A percentile compares a stretch with the other conserved stretches of the same genome.
phyloP scores from a whole-genome alignment of 1,140 invertebrate species.

The Laupala kohalensis region DNA sequence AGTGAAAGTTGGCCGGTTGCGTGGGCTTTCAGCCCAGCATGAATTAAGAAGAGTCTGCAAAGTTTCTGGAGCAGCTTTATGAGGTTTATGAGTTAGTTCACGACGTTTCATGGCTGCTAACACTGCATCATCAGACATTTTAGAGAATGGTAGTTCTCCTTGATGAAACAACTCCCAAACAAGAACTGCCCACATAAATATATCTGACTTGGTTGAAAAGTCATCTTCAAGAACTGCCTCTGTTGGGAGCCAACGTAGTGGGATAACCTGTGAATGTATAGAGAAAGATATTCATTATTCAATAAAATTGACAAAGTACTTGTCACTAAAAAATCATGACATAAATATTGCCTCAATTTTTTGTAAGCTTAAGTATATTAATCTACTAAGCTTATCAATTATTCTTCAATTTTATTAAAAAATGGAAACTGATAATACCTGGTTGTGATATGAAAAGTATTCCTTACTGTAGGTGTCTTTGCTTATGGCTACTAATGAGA shows the following conservation, averaged over 20 bases:
- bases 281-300: background rate
- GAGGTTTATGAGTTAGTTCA: constrained; percentile 47
- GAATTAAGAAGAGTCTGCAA: constrained; percentile 47
- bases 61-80: constrained; percentile 44
- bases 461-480: constrained; percentile 76
- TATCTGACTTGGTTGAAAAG: constrained; percentile 86
- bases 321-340: background rate
- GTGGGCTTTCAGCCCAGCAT: constrained; percentile 47
- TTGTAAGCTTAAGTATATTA: background rate
- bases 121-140: constrained; percentile 63
- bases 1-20: constrained; percentile 50
- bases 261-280: constrained; percentile 41
- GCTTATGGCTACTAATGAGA: constrained; percentile 65
- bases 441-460: constrained; percentile 66
- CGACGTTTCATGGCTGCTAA: constrained; percentile 53
- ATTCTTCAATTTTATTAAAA: no score
- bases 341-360: background rate
- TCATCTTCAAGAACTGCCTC: constrained; percentile 84
- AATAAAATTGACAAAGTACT: background rate
- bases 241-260: constrained; percentile 73
- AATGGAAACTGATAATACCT: constrained; percentile 35
- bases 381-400: no score
- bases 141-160: constrained; percentile 73
- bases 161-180: constrained; percentile 85
- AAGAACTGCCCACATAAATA: constrained; percentile 80